These are phyloP conservation scores for Coenonympha arcania DNA, from an alignment of 2,888 invertebrate species.

Conservation along the genomic window DNA sequence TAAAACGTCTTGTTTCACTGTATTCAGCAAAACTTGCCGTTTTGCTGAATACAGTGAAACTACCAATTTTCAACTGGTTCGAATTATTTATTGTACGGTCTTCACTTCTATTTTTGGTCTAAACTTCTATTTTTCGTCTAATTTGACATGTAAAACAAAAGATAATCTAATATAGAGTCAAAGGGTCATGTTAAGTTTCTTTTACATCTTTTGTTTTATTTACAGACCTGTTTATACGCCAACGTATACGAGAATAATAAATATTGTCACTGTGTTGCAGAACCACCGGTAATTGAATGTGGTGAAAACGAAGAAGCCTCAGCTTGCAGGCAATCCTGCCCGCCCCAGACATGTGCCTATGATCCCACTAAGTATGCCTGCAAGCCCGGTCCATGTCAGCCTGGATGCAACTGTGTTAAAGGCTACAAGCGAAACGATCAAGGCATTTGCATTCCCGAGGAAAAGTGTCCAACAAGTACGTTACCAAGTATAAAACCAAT, in stretches of 20 bases:
- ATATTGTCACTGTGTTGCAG: not conserved
- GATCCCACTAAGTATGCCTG: constrained; percentile 27
- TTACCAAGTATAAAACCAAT: too few species aligned
- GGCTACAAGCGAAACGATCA: constrained; percentile 36
- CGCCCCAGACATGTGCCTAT: constrained; percentile 27
- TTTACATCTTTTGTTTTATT: too few species aligned
- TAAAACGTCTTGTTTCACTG: too few species aligned
- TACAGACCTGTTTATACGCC: not conserved
- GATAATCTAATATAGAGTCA: too few species aligned
- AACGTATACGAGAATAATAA: not conserved
- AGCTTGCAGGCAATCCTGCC: constrained; percentile 7
- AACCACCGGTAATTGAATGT: not conserved
- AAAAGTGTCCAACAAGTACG: constrained; percentile 30
- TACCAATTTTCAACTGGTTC: too few species aligned
- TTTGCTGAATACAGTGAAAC: too few species aligned
- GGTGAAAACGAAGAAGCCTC: not conserved
- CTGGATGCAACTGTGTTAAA: constrained; percentile 42
- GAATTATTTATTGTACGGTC: too few species aligned
- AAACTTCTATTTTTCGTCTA: too few species aligned
- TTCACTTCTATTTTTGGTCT: too few species aligned
- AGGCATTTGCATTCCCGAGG: constrained; percentile 36
- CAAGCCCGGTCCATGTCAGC: constrained; percentile 32
- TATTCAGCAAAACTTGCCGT: too few species aligned
- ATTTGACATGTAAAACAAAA: too few species aligned
- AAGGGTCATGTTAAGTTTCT: too few species aligned